Evolutionary conservation across 2,113 vertebrate species (phyloP), one percentile per base, ranked within the genome.

Genomic region (Trachemys scripta): DNA sequence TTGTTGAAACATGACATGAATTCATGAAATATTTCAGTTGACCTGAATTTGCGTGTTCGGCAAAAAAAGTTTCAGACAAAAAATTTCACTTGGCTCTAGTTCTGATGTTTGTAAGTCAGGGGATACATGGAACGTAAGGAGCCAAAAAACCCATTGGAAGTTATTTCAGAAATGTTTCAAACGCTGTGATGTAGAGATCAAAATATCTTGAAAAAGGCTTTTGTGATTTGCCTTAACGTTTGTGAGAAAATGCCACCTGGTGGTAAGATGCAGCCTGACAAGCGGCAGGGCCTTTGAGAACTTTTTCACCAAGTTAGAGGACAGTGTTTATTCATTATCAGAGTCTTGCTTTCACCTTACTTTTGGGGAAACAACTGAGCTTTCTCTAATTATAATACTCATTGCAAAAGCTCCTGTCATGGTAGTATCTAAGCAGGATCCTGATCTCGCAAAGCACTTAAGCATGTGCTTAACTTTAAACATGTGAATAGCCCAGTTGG

Each of bases 251-350:
- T 56, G 84, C 78, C 59, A 62, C 69, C 83, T n/a, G 80, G 69
- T 80, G 42, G 50, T 0, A 0, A 38, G 4, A 42, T 45, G 54
- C 59, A 81, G 57, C 57, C 25, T 27, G 27, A 14, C 11, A 62
- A 29, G 27, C 6, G 57, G 27, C 27, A 62, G 57, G 27, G 57
- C 27, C 27, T 62, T 62, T 25, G 57, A 62, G 57, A 62, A 31
- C 57, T 62, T 31, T 62, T 62, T 13, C 57, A 59, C 27, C 6
- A 31, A 27, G 27, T 62, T 62, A 62, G 57, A 62, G 12, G 57
- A 62, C 27, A 31, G 12, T 62, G 57, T 62, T 4, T 62, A 12
- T 62, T 62, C 11, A 13, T 51, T 80, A 22, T n/a, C 8, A 27
- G 76, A 1, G 4, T 80, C 65, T 49, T 80, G 57, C 16, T 16